Evolutionary conservation across 2,797 vertebrate genomes (phyloP), one percentile per base, ranked within the genome.

Genomic region (Champsocephalus gunnari): DNA sequence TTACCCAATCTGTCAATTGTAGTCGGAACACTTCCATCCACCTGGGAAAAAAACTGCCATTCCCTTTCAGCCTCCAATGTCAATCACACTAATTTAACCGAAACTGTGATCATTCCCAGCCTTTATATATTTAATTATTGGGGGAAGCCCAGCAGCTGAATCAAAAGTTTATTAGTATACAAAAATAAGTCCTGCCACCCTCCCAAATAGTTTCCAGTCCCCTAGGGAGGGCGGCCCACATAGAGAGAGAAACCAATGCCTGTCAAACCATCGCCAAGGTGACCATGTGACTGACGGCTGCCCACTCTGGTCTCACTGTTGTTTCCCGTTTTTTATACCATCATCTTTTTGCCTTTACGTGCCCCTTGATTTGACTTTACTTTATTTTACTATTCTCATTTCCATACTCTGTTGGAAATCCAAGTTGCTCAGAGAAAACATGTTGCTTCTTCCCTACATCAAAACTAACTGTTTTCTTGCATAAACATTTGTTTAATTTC

Each of bases 211-310:
- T 73, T 62, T 55, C 14, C 2, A 55, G 58, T 71, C 69, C 61
- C 75, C 55, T 5, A 32, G 53, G 56, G 60, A 54, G 62, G 21
- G 28, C 43, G 51, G 28, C 75, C 71, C 77, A 57, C 68, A 28
- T 28, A 49, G 72, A 67, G 81, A 65, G 72, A 50, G 51, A 68
- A 75, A 49, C 65, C 28, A 70, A 76, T 78, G 73, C 79, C 73
- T 76, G 71, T 80, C 81, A 68, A 44, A 48, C 34, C 43, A 32
- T 34, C 69, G 57, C 66, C 57, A 45, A 53, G 17, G 59, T 77
- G 73, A 61, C 63, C 73, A 74, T 14, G 71, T 79, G 77, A 85
- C 78, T 87, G 83, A 84, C 28, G n/a, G 60, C 58, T 64, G 41
- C 73, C 57, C 38, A 9, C 21, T 73, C 34, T 68, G 71, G 38